Percentiles rank a stretch among this genome's conserved stretches.
These are phyloP conservation scores for Austrolebias charrua DNA, from an alignment of 2,797 vertebrate species.

Conservation along the genomic window DNA sequence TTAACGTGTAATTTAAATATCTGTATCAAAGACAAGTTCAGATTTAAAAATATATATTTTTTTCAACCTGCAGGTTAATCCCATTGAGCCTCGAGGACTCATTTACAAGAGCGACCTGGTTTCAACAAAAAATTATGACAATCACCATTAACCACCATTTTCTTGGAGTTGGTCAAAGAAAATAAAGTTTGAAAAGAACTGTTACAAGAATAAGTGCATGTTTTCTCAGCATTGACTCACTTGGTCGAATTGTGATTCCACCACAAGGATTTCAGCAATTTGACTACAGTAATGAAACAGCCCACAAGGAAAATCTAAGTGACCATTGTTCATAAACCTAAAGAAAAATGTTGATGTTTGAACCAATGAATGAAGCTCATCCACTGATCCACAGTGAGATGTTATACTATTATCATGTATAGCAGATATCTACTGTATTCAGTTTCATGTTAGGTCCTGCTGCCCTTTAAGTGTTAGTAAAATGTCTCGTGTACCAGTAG, in stretches of 20 bases:
- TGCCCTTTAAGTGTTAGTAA: too few species aligned
- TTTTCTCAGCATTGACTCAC: constrained; percentile 2
- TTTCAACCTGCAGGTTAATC: too few species aligned
- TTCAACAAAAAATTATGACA: too few species aligned
- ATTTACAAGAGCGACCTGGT: too few species aligned
- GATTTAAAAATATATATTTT: too few species aligned
- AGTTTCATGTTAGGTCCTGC: too few species aligned
- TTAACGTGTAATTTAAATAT: constrained; percentile 16
- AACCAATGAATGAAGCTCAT: constrained; percentile 7
- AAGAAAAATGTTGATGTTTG: background rate
- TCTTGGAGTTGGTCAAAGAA: background rate
- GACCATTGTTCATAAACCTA: constrained; percentile 1
- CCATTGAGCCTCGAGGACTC: too few species aligned
- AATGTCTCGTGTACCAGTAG: too few species aligned
- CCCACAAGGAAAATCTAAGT: background rate
- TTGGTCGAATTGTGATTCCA: background rate
- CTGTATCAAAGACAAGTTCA: background rate
- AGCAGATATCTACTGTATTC: background rate
- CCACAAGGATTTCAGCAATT: background rate
- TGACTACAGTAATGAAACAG: constrained; percentile 12
- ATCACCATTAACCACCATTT: too few species aligned
- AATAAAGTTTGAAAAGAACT: background rate
- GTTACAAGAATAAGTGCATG: background rate
- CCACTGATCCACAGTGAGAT: too few species aligned
- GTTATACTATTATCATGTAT: background rate